Base-by-base conservation (phyloP, 2,888 invertebrate species). In the Xylota segnis region DNA sequence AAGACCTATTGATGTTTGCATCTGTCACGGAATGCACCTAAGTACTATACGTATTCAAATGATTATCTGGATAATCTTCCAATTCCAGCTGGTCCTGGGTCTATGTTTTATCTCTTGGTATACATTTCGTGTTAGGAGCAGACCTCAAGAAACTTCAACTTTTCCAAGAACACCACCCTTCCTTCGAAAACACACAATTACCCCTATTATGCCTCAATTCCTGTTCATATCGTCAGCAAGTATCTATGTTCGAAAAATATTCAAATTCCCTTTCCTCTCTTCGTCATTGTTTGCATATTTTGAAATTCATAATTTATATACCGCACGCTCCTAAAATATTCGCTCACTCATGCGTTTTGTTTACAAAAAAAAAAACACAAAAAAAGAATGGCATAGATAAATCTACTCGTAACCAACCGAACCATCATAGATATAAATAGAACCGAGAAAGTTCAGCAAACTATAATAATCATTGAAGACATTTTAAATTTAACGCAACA, bases 391-490 rank as follows among this genome's bases (percentile, higher is more conserved):
- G 34, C 70, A 43, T 18, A 71, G n/a, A 71, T 71, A 71, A 71
- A 71, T 58, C 37, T 58, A n/a, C n/a, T n/a, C n/a, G n/a, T n/a
- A 32, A 47, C 23, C 45, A 58, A 5, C 45, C 45, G 32, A 27
- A 56, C 32, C 18, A 47, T 71, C 56, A 71, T 56, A 58, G 12
- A 47, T 45, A 32, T 32, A 71, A 71, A 71, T 71, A 71, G 71
- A 58, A 32, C 10, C 12, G 34, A 23, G 4, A 58, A 47, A 71
- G 71, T 71, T 71, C 71, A 47, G 45, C 58, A 71, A 56, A 71
- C 71, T 71, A 71, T 71, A 47, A 47, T 45, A 65, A 65, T 65
- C 45, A 32, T 43, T 23, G n/a, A 32, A 23, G 10, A 27, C 27
- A 27, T 61, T 23, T 61, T 43, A 61, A 56, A 43, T 43, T 43